Base-by-base conservation (phyloP, 2,888 invertebrate genomes). In the Plebejus melissa region DNA sequence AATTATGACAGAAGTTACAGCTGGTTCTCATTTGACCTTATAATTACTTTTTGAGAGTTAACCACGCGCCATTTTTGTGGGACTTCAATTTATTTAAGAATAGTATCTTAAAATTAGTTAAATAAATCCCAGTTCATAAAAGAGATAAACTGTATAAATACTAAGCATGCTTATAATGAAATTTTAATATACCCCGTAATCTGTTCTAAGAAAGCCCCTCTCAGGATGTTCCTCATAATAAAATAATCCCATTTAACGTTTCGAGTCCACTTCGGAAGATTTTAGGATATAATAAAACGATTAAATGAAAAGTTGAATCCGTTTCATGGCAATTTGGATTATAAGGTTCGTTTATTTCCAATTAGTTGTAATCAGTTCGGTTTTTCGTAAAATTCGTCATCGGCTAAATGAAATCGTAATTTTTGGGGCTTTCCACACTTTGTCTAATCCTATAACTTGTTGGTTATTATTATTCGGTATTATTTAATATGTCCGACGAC, bases 231-330 rank as follows among this genome's bases (percentile, higher is more conserved):
- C 65, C 65, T 65, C 5, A 70, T 70, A 41, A 70, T 70, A 41
- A 70, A 70, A 70, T 70, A 70, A 70, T 70, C 38, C 70, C 38
- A 70, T 41, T 70, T 70, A 38, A 70, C n/a, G 41, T 38, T 38
- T 70, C 22, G n/a, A 70, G 70, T 41, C 70, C 70, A 41, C 70
- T 70, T 70, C 11, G 16, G 41, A 70, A 38, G 41, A 41, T 70
- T 70, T 70, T 41, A 70, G 38, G 41, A 41, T 70, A 41, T 70
- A 70, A 70, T 70, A 70, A 70, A 70, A 41, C 70, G 70, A 70
- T 70, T 70, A 22, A 70, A 41, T 70, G 70, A 70, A 70, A 70
- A 70, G 38, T 70, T 70, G n/a, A 41, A 70, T n/a, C 38, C 41
- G n/a, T 70, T n/a, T 16, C 38, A 41, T 41, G 70, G 22, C 41